Evolutionary conservation across 2,888 invertebrate species (phyloP), one percentile per base, ranked within the genome.

Genomic region (Sisyra nigra): DNA sequence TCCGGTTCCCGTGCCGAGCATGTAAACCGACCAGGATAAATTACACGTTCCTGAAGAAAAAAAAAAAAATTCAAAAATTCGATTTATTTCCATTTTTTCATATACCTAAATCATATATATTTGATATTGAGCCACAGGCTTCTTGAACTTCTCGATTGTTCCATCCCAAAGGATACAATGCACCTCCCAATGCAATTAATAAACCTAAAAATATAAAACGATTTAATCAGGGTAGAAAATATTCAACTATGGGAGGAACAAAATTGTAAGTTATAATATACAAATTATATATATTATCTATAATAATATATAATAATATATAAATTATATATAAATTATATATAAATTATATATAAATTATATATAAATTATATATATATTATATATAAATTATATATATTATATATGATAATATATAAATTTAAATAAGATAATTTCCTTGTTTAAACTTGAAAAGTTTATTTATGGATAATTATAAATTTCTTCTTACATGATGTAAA

Each of bases 161-260:
- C 37, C 37, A 37, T 10, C 37, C 37, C 17, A 37, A 37, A 9
- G 37, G 37, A 19, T 37, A 37, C 18, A 37, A 37, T 19, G 19
- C 37, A 8, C 17, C 11, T 18, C 37, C 37, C 8, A n/a, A 17
- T 18, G 19, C 19, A 10, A 37, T 11, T 18, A 37, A 17, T 18
- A 37, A 37, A 33, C 33, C 33, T 33, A 14, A n/a, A 33, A 33
- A 13, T 6, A 13, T 33, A 4, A 6, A 9, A 33, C 6, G 14
- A 33, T 6, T 13, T 33, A 4, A 33, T 33, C 7, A 5, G 7
- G 7, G 24, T 5, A 24, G 7, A 24, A 24, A 24, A 24, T 5
- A 24, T 24, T 5, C 24, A 7, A 5, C 3, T 5, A 24, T 5
- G 24, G 3, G 24, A 24, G 7, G 7, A 24, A 24, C 24, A 24